A percentile compares a stretch with the other conserved stretches of the same genome.
phyloP scores from a whole-genome alignment of 2,113 vertebrate species.

The Myotis yumanensis region DNA sequence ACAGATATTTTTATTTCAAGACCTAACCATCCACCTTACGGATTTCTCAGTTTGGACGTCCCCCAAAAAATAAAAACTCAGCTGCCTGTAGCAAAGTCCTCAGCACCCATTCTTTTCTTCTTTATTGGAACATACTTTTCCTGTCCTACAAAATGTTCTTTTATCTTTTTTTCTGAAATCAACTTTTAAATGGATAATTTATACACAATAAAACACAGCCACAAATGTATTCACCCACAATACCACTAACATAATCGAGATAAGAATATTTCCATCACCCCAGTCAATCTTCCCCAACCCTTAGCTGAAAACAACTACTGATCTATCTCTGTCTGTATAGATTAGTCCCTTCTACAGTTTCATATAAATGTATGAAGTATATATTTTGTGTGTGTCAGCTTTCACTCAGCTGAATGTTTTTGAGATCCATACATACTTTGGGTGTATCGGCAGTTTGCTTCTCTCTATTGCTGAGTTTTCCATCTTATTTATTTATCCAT shows the following conservation, averaged over 20 bases:
- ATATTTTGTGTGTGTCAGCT: not conserved
- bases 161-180: not conserved
- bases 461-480: not conserved
- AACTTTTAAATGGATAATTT: slow-evolving; percentile 22
- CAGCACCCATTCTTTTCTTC: not conserved
- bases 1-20: not conserved
- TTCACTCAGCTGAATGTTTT: not conserved
- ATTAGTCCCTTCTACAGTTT: not conserved
- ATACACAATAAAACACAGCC: not conserved
- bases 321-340: not conserved
- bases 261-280: not conserved
- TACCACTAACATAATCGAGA: not conserved
- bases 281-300: not conserved
- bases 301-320: not conserved
- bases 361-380: not conserved
- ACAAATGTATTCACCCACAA: not conserved
- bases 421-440: not conserved
- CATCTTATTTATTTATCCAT: not conserved
- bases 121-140: not conserved
- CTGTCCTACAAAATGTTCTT: not conserved
- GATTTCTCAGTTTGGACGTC: not conserved
- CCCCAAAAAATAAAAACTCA: not conserved
- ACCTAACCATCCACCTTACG: not conserved
- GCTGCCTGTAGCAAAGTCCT: not conserved
- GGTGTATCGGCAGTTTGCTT: not conserved